These are phyloP conservation scores for Oeneis ivallda DNA, from an alignment of 2,888 invertebrate genomes.

Conservation along the genomic window DNA sequence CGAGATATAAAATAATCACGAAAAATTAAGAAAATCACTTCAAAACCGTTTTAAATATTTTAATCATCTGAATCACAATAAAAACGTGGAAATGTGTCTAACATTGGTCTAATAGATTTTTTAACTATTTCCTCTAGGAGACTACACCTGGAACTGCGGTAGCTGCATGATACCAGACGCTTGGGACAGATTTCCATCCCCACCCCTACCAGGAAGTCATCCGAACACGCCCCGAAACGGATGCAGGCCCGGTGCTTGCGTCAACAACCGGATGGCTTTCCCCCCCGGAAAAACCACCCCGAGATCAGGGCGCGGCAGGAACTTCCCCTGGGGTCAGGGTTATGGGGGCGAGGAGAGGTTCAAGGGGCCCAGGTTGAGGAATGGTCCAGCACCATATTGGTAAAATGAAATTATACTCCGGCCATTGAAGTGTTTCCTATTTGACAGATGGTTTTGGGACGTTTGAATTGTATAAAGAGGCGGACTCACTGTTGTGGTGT, in stretches of 20 bases:
- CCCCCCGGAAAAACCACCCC: slow-evolving; percentile 54
- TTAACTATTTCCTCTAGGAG: slow-evolving; percentile 53
- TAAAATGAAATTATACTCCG: slow-evolving; percentile 42
- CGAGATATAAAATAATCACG: too few relatives aligned
- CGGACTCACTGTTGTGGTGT: too few relatives aligned
- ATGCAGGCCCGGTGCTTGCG: slow-evolving; percentile 66
- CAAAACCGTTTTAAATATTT: too few relatives aligned
- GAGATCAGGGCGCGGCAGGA: slow-evolving; percentile 60
- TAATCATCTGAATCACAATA: too few relatives aligned
- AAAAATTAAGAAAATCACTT: too few relatives aligned
- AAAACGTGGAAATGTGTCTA: too few relatives aligned
- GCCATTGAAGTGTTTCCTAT: not conserved
- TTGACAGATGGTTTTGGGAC: slow-evolving; percentile 1
- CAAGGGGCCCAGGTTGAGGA: slow-evolving; percentile 68
- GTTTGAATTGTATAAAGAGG: too few relatives aligned
- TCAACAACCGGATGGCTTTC: slow-evolving; percentile 53
- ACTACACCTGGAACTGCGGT: slow-evolving; percentile 64
- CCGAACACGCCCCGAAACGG: slow-evolving; percentile 67
- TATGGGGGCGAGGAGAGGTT: slow-evolving; percentile 66
- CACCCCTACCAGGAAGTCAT: slow-evolving; percentile 57
- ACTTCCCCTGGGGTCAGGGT: slow-evolving; percentile 68
- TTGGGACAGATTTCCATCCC: slow-evolving; percentile 64
- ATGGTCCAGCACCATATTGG: slow-evolving; percentile 71
- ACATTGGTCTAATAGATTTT: slow-evolving; percentile 7
- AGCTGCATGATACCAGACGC: slow-evolving; percentile 62